A percentile compares a stretch with the other conserved stretches of the same genome.
phyloP scores from a whole-genome alignment of 1,140 invertebrate genomes.

The Paraescarpia echinospica region DNA sequence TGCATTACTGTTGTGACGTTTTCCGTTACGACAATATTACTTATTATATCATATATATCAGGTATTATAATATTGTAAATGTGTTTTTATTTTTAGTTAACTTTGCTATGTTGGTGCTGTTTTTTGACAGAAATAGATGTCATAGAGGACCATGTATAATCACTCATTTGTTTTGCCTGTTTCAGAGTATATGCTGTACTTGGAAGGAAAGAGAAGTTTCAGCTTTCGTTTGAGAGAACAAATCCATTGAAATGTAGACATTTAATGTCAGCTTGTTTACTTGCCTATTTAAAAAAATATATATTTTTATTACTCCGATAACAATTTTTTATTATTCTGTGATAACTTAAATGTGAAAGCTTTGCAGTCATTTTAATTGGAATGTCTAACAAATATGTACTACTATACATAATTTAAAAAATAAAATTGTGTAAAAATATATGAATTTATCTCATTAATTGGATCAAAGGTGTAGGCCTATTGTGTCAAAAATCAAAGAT shows the following conservation, averaged over 20 bases:
- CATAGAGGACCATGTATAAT: background rate
- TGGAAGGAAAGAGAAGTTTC: slow-evolving; percentile 67
- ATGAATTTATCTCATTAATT: too few species aligned
- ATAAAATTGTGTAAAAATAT: too few species aligned
- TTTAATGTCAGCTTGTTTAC: background rate
- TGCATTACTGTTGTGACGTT: background rate
- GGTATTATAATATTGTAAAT: background rate
- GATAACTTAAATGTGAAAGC: background rate
- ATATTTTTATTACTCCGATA: too few species aligned
- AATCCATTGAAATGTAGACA: background rate
- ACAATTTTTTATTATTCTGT: background rate
- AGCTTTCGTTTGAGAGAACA: background rate
- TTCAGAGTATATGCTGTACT: slow-evolving; percentile 73
- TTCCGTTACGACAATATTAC: too few species aligned
- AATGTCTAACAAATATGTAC: background rate
- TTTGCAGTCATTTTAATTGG: background rate
- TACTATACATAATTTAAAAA: too few species aligned
- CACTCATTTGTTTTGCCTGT: slow-evolving; percentile 1
- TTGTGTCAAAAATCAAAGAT: too few species aligned
- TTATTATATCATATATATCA: too few species aligned
- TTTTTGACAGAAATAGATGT: too few species aligned
- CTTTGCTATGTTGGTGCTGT: too few species aligned
- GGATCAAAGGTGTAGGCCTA: too few species aligned
- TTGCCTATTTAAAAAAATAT: background rate
- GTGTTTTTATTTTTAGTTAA: background rate